Evolutionary conservation across 2,888 invertebrate genomes (phyloP).

Genomic region (Oscheius myriophilus): DNA sequence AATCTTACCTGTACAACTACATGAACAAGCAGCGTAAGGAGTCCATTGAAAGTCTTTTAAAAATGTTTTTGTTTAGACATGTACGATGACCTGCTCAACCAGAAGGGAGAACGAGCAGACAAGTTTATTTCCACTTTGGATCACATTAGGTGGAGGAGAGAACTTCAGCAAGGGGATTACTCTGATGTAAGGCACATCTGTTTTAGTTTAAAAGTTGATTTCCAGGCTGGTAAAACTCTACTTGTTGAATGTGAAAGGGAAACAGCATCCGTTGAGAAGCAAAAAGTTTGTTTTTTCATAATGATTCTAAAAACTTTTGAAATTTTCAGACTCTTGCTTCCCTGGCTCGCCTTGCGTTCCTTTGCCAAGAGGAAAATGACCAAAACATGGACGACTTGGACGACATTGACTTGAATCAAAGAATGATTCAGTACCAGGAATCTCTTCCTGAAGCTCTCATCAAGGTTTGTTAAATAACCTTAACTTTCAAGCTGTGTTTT

Average conservation of each 20-base stretch:
- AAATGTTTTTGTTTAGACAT: constrained; percentile 11
- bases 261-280: not conserved
- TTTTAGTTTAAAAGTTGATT: not conserved
- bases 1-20: constrained; percentile 8
- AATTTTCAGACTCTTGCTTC: constrained; percentile 11
- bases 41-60: not conserved
- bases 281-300: constrained; percentile 16
- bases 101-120: constrained; percentile 24
- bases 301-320: not conserved
- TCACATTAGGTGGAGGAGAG: constrained; percentile 26
- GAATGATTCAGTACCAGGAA: constrained; percentile 17
- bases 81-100: constrained; percentile 22
- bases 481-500: not conserved
- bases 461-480: not conserved
- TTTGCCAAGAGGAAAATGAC: constrained; percentile 5
- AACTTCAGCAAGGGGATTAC: constrained; percentile 10
- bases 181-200: not conserved
- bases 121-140: constrained; percentile 15
- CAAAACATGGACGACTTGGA: not conserved
- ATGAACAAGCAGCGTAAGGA: constrained; percentile 12
- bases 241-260: constrained; percentile 4
- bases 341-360: constrained; percentile 13
- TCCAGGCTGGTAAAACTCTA: constrained; percentile 15
- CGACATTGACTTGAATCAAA: not conserved
- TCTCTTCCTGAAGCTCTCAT: constrained; percentile 3